Base-by-base conservation (phyloP, 2,797 vertebrate species). In the Podarcis siculus region DNA sequence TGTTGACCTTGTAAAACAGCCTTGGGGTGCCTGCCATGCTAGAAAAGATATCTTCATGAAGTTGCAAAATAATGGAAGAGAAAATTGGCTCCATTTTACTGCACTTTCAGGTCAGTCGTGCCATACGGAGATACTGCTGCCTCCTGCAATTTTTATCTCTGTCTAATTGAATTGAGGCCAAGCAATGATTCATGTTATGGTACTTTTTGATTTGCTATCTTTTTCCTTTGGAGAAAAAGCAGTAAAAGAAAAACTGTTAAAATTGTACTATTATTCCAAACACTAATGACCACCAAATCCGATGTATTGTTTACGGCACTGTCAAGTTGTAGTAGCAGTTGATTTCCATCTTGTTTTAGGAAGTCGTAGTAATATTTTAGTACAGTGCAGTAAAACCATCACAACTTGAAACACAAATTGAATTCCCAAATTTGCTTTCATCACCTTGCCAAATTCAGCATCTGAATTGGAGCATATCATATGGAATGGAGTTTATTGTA, bases 181-280 rank as follows among this genome's bases (percentile, higher is more conserved):
- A 92, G 75, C 25, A 86, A 77, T 91, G 72, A 85, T 92, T 93
- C 58, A 12, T 86, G 42, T 79, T n/a, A 37, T 77, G 27, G 9
- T 75, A 76, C 8, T 88, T 92, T 91, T 83, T 80, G 37, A 83
- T 82, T 92, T 91, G 78, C 4, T 86, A 7, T 83, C 49, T 32
- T 85, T 88, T 89, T 83, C 45, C 73, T 39, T 25, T 90, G 61
- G 90, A 93, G 89, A 12, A 93, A 92, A 21, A 87, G 55, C 58
- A 85, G n/a, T 81, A 83, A 91, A 67, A 91, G 35, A 55, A 32
- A 87, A 90, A 12, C 86, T 77, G 19, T 45, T 55, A 69, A 89
- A 55, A 89, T 58, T 55, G 49, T 55, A 64, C 9, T 72, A 30
- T 71, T 37, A 55, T 73, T 83, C 85, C 27, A 10, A 3, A 3